Evolutionary conservation across 2,113 vertebrate genomes (phyloP).

Genomic region (Microtus ochrogaster): DNA sequence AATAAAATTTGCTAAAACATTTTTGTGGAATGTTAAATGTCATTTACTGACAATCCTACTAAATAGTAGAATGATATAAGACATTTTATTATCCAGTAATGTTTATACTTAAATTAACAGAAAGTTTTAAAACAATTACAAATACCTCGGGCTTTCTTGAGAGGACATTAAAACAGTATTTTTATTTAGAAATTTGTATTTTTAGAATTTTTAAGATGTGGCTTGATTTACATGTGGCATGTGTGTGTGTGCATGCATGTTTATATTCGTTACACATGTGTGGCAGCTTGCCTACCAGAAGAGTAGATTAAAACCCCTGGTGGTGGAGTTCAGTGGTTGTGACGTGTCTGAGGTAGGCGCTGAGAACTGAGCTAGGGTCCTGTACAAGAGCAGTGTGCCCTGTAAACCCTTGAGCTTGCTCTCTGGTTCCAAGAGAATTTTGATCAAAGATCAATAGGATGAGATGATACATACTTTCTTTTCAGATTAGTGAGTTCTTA

Average conservation of each 20-base stretch:
- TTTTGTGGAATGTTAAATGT: conserved; percentile 37
- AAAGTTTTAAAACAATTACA: conserved; percentile 31
- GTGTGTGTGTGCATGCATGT: too few species aligned
- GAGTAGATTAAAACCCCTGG: background rate
- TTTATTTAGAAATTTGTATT: background rate
- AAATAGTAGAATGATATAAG: background rate
- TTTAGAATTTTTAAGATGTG: conserved; percentile 21
- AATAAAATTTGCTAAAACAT: conserved; percentile 10
- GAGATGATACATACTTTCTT: conserved; percentile 2
- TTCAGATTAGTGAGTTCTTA: conserved; percentile 1
- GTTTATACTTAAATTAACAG: background rate
- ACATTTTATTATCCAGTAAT: background rate
- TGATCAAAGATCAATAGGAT: background rate
- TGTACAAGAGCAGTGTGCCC: background rate
- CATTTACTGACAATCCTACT: background rate
- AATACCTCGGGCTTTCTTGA: background rate
- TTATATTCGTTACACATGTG: too few species aligned
- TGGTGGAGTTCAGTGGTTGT: too few species aligned
- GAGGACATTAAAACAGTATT: background rate
- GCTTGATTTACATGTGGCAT: background rate
- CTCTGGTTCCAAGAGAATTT: background rate
- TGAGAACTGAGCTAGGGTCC: background rate
- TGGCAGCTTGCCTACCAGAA: background rate
- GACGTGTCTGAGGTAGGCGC: too few species aligned
- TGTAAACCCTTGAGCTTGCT: background rate